phyloP scores from a whole-genome alignment of 2,797 vertebrate species.

The Crocidura indochinensis region DNA sequence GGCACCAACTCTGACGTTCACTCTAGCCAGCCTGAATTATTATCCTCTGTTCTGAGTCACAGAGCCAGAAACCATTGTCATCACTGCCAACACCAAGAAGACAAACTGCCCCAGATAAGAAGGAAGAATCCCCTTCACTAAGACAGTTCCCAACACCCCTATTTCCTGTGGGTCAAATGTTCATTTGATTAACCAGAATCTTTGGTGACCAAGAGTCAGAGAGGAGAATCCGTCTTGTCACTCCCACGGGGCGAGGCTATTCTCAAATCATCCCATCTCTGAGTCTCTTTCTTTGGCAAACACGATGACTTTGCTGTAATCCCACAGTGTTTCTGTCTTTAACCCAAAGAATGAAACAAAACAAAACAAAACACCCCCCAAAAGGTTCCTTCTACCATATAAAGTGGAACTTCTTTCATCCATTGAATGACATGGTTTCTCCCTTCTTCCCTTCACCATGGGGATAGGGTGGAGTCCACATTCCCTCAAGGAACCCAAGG shows the following conservation, averaged over 20 bases:
- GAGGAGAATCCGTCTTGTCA: constrained; percentile 74
- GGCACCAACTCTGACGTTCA: constrained; percentile 18
- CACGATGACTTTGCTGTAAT: constrained; percentile 75
- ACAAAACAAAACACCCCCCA: constrained; percentile 79
- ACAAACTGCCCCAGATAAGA: constrained; percentile 45
- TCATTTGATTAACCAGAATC: constrained; percentile 72
- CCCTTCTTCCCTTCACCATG: constrained; percentile 85
- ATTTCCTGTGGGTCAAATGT: constrained; percentile 58
- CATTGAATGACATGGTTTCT: constrained; percentile 86
- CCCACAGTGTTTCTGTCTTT: constrained; percentile 75
- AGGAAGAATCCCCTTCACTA: constrained; percentile 53
- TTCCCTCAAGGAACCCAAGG: constrained; percentile 84
- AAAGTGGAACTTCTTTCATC: constrained; percentile 83
- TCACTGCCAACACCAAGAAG: constrained; percentile 36
- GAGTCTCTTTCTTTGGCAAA: constrained; percentile 75
- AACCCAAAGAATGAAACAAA: constrained; percentile 81
- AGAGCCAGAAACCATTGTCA: background rate
- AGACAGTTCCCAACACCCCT: constrained; percentile 39
- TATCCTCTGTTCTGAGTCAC: constrained; percentile 42
- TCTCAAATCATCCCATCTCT: constrained; percentile 60
- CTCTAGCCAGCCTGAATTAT: background rate
- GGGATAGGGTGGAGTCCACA: constrained; percentile 85
- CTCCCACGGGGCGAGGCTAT: constrained; percentile 44
- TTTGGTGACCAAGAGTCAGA: constrained; percentile 62
- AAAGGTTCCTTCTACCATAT: constrained; percentile 80